phyloP scores from a whole-genome alignment of 2,113 vertebrate species.

The Mirza zaza region DNA sequence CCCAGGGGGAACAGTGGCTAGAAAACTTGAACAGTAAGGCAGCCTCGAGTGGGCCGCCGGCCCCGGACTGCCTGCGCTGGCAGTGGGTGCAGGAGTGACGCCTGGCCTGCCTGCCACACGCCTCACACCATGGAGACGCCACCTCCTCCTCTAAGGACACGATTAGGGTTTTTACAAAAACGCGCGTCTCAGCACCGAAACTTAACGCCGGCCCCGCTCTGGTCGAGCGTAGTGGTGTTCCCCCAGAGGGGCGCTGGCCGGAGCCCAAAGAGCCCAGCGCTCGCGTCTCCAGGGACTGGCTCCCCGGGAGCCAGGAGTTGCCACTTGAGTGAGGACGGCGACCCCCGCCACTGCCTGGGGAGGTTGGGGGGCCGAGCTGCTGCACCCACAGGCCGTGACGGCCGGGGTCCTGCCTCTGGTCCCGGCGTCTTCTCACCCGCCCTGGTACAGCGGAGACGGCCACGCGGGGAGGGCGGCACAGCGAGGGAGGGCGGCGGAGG shows the following conservation, averaged over 20 bases:
- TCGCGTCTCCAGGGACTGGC: accelerated
- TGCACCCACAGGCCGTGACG: not conserved
- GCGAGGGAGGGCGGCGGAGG: not conserved
- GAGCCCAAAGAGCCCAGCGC: too few relatives aligned
- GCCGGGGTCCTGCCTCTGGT: not conserved
- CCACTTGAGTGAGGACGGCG: not conserved
- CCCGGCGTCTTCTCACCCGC: not conserved
- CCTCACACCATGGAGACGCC: not conserved
- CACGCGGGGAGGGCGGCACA: not conserved
- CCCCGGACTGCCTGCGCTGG: not conserved
- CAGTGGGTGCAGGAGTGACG: not conserved
- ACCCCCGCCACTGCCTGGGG: not conserved
- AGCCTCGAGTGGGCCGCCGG: not conserved
- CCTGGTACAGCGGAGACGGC: not conserved
- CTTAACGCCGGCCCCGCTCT: not conserved
- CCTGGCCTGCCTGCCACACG: not conserved
- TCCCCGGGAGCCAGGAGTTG: not conserved
- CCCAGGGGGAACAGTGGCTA: too few relatives aligned
- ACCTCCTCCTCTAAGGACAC: not conserved
- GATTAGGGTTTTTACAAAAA: not conserved
- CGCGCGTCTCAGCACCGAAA: not conserved
- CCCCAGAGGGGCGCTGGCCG: accelerated
- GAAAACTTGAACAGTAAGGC: not conserved
- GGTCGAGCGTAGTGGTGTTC: not conserved
- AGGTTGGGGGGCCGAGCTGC: not conserved